A percentile compares a stretch with the other conserved stretches of the same genome.
These are phyloP conservation scores for Lemur catta DNA, from an alignment of 2,797 vertebrate species.

Conservation along the genomic window DNA sequence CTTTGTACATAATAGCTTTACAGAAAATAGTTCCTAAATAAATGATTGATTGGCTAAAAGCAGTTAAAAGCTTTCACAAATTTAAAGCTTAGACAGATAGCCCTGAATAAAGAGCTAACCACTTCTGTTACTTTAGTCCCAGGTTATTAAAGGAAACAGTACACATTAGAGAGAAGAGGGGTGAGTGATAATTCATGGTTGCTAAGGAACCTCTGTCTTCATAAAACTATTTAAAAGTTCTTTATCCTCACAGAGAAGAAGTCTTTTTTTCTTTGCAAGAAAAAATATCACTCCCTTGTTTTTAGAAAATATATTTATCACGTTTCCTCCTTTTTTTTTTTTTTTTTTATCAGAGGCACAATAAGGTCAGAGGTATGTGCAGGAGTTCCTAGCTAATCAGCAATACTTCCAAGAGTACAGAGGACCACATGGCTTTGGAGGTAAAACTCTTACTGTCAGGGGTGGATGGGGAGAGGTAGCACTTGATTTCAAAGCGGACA, in stretches of 20 bases:
- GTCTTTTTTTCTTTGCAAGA: background rate
- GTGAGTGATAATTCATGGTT: background rate
- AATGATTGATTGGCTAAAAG: conserved; percentile 35
- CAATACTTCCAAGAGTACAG: background rate
- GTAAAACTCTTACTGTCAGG: background rate
- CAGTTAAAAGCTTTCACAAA: background rate
- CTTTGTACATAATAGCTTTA: background rate
- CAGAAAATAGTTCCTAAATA: conserved; percentile 11
- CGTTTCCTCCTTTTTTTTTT: background rate
- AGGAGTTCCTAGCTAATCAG: background rate
- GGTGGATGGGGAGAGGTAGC: background rate
- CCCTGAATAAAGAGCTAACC: conserved; percentile 24
- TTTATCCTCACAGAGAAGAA: background rate
- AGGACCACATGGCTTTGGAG: background rate
- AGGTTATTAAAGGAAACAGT: background rate
- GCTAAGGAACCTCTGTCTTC: background rate
- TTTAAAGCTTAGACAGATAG: conserved; percentile 20
- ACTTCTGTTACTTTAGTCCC: background rate
- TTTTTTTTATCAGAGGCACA: background rate
- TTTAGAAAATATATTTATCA: background rate
- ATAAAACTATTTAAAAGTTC: conserved; percentile 14
- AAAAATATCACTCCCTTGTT: background rate
- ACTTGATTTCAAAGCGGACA: background rate
- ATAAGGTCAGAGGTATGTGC: background rate
- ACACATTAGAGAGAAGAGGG: background rate